Evolutionary conservation across 1,140 invertebrate genomes (phyloP).

Genomic region (Nephila pilipes): DNA sequence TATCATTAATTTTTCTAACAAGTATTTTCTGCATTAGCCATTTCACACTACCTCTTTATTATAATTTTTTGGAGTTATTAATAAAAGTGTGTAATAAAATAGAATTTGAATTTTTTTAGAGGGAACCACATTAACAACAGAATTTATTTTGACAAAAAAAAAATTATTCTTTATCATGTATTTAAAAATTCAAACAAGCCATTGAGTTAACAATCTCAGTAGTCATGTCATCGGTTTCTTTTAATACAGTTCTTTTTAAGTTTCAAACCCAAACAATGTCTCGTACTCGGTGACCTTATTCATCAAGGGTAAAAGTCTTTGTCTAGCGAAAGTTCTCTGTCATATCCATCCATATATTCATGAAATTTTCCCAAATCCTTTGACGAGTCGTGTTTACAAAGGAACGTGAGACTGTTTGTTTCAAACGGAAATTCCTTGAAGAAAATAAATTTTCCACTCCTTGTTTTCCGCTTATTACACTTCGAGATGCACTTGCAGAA

Average conservation of each 20-base stretch:
- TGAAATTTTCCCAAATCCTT: constrained; percentile 44
- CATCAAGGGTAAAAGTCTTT: constrained; percentile 65
- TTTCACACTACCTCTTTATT: too few relatives aligned
- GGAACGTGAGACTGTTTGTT: constrained; percentile 68
- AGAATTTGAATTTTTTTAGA: too few relatives aligned
- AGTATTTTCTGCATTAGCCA: too few relatives aligned
- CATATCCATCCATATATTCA: constrained; percentile 55
- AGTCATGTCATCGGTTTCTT: not conserved
- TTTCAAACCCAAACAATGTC: constrained; percentile 1
- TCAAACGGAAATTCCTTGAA: constrained; percentile 67
- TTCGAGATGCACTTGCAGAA: constrained; percentile 50
- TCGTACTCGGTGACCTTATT: constrained; percentile 11
- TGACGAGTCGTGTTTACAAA: constrained; percentile 70
- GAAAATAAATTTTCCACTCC: constrained; percentile 66
- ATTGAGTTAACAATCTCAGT: too few relatives aligned
- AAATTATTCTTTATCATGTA: too few relatives aligned
- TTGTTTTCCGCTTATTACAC: constrained; percentile 73
- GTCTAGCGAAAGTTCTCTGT: constrained; percentile 4
- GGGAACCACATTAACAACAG: too few relatives aligned
- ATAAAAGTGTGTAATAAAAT: too few relatives aligned
- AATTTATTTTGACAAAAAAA: too few relatives aligned
- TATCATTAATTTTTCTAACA: too few relatives aligned
- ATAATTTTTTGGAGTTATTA: too few relatives aligned
- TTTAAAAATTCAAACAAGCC: not conserved
- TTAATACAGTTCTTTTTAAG: not conserved